Evolutionary conservation across 53 echinoderm and acorn worm genomes (phyloP).

Genomic region (Paracentrotus lividus): DNA sequence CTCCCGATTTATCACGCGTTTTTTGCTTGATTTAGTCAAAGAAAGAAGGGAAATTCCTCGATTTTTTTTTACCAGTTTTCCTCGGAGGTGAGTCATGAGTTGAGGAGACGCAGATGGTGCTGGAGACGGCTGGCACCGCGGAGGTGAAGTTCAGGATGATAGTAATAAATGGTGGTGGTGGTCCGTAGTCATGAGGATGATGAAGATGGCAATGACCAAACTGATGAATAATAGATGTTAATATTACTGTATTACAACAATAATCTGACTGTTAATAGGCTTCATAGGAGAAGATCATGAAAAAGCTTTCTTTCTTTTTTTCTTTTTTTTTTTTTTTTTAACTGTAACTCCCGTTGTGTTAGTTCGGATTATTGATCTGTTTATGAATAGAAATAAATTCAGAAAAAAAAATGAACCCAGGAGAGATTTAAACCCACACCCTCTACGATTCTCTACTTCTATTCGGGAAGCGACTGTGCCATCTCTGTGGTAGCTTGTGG

Average conservation of each 20-base stretch:
- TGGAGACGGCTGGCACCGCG: neutral
- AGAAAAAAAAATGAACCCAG: too few species aligned
- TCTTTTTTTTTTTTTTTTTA: too few species aligned
- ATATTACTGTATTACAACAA: neutral
- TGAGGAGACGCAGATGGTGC: conserved; percentile 1
- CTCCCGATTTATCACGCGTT: neutral
- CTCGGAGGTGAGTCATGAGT: conserved; percentile 14
- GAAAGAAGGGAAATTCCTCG: conserved; percentile 38
- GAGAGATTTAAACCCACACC: too few species aligned
- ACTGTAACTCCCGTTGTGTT: too few species aligned
- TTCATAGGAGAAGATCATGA: too few species aligned
- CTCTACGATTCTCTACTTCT: too few species aligned
- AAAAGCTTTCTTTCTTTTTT: too few species aligned
- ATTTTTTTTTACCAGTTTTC: neutral
- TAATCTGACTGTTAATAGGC: too few species aligned
- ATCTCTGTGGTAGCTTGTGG: too few species aligned
- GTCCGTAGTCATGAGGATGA: neutral
- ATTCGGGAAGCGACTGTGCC: too few species aligned
- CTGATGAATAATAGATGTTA: neutral
- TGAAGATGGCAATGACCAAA: neutral
- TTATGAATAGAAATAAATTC: too few species aligned
- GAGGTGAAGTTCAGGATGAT: neutral
- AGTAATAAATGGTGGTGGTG: neutral
- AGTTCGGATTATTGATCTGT: too few species aligned
- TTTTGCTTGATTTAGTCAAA: neutral